Evolutionary conservation across 2,797 vertebrate genomes (phyloP).

Genomic region (Toxotes lorentzi): DNA sequence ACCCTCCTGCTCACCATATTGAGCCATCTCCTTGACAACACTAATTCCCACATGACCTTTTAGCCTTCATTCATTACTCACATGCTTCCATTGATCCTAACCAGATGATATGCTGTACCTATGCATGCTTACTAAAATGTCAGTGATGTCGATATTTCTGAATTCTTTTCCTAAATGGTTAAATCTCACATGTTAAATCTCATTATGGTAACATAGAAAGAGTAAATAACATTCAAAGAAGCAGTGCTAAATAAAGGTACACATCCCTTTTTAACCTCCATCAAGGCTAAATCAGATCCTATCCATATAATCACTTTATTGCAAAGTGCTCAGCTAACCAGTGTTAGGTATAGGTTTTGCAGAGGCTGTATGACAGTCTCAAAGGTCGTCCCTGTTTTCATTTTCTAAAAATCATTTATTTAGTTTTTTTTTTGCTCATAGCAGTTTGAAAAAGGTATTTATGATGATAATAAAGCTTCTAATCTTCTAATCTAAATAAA

Average conservation of each 20-base stretch:
- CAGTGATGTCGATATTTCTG: slow-evolving; percentile 24
- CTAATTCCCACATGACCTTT: slow-evolving; percentile 78
- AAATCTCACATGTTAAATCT: neutral
- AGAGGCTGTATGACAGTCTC: neutral
- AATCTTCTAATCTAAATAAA: neutral
- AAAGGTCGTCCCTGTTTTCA: neutral
- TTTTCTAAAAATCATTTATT: neutral
- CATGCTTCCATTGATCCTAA: slow-evolving; percentile 75
- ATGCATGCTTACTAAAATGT: slow-evolving; percentile 63
- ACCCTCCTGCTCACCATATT: slow-evolving; percentile 55
- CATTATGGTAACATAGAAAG: neutral
- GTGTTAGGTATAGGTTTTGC: neutral
- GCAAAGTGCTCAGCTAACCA: neutral
- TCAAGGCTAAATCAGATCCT: slow-evolving; percentile 22
- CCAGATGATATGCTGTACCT: slow-evolving; percentile 59
- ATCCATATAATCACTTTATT: neutral
- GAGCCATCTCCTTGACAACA: slow-evolving; percentile 74
- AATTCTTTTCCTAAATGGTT: neutral
- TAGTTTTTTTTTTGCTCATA: too few relatives aligned
- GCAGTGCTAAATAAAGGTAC: slow-evolving; percentile 1
- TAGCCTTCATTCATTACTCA: slow-evolving; percentile 73
- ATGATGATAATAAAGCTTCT: too few relatives aligned
- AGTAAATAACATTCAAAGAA: neutral
- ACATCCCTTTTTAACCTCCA: neutral
- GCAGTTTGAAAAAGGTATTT: too few relatives aligned